phyloP scores from a whole-genome alignment of 2,888 invertebrate species.

The Ichneumon xanthorius region DNA sequence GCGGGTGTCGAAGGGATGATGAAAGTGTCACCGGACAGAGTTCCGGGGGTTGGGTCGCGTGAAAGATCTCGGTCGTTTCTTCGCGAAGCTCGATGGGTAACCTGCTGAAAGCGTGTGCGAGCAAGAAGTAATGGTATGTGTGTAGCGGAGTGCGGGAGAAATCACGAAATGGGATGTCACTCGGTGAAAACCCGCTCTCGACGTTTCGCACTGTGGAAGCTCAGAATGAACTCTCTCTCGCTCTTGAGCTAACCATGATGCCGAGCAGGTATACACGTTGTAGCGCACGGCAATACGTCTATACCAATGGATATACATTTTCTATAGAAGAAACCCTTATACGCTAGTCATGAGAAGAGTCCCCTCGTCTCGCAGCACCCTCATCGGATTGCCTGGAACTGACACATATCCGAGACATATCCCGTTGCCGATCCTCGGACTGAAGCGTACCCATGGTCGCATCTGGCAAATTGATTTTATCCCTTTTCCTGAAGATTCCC shows the following conservation, averaged over 20 bases:
- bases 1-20: background rate
- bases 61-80: constrained; percentile 31
- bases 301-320: constrained; percentile 27
- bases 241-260: background rate
- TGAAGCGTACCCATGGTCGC: background rate
- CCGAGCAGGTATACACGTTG: background rate
- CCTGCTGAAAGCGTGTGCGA: constrained; percentile 14
- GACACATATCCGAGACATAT: constrained; percentile 55
- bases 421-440: constrained; percentile 35
- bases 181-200: constrained; percentile 61
- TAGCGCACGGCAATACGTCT: constrained; percentile 13
- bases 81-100: constrained; percentile 5
- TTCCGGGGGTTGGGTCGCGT: constrained; percentile 8
- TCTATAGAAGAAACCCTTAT: constrained; percentile 15
- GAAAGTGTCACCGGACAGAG: constrained; percentile 19
- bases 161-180: constrained; percentile 66
- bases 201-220: constrained; percentile 36
- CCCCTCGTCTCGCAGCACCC: constrained; percentile 29
- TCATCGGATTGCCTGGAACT: constrained; percentile 31
- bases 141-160: constrained; percentile 42
- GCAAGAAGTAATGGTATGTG: background rate
- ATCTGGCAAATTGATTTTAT: background rate
- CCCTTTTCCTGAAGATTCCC: background rate
- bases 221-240: constrained; percentile 5
- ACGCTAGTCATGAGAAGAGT: constrained; percentile 14